Evolutionary conservation across 2,113 vertebrate genomes (phyloP), one percentile per base, ranked within the genome.

Genomic region (Callocephalon fimbriatum): DNA sequence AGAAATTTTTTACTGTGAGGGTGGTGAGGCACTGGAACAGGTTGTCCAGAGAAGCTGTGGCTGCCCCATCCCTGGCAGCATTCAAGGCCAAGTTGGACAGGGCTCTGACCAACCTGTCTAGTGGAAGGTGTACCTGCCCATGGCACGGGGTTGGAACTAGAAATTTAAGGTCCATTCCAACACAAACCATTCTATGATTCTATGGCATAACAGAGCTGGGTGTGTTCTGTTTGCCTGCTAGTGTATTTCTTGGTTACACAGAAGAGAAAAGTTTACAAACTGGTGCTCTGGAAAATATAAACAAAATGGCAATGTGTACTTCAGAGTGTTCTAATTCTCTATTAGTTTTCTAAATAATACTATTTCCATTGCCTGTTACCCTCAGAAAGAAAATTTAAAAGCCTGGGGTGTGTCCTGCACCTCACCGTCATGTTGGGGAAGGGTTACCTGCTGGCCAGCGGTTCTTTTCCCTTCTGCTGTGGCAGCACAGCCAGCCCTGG

Each of bases 151-250:
- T 15, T 58, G 56, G 56, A 35, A 58, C 32, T 58, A 35, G 32
- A 58, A 35, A 58, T 58, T 58, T 7, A 22, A 58, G 32, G 32
- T 58, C 32, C 56, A 35, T 58, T 35, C 21, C 21, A 35, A 35
- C 56, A 23, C 13, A 6, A 58, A 35, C 6, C 32, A 23, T 58
- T 23, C 56, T 58, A 22, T 58, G 21, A 58, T 58, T 23, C 56
- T 58, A 15, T 25, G 76, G 47, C 47, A 75, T 56, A 63, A 74
- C 42, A 42, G 63, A 91, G 66, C 81, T 67, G 62, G 65, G 63
- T 77, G 85, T 77, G 74, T 76, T 94, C 95, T 93, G 74, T 94
- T 96, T 83, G 88, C 83, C 80, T 88, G 91, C 89, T 88, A 29
- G 51, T 91, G 67, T 85, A 58, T 86, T 88, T 96, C 73, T 96